phyloP scores from a whole-genome alignment of 2,888 invertebrate species.

The Platycnemis pennipes region DNA sequence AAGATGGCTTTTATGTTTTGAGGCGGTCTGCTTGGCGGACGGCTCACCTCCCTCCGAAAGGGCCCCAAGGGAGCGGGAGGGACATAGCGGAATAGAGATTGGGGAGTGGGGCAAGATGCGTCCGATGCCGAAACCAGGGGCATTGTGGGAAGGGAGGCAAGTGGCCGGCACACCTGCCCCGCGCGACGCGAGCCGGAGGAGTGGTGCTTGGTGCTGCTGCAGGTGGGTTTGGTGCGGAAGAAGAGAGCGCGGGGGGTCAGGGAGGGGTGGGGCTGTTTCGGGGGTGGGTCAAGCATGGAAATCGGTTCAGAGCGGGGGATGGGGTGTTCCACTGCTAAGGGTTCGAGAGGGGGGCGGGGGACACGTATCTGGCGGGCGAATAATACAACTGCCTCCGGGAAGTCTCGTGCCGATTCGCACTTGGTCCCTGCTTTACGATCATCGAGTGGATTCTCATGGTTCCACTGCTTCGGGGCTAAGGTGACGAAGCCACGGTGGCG shows the following conservation, averaged over 20 bases:
- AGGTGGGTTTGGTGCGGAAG: constrained; percentile 27
- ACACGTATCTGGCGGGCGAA: neutral
- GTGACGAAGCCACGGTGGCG: neutral
- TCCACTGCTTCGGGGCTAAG: neutral
- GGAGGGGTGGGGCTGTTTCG: no score
- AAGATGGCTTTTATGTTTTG: neutral
- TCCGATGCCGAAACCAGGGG: neutral
- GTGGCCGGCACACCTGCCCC: neutral
- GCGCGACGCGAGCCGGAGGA: neutral
- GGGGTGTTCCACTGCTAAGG: neutral
- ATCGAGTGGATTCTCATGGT: neutral
- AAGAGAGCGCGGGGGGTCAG: neutral
- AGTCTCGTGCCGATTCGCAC: neutral
- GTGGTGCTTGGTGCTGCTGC: constrained; percentile 34
- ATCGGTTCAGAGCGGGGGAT: neutral
- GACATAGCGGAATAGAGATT: neutral
- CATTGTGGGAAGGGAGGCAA: neutral
- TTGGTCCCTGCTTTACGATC: neutral
- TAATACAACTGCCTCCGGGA: constrained; percentile 9
- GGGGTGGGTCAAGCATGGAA: neutral
- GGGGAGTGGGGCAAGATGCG: constrained; percentile 34
- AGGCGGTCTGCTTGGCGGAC: no score
- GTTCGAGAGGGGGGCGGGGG: neutral
- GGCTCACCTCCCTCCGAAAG: neutral
- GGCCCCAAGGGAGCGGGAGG: neutral